A percentile compares a stretch with the other conserved stretches of the same genome.
These are phyloP conservation scores for Adoxophyes honmai DNA, from an alignment of 1,140 invertebrate species.

Conservation along the genomic window DNA sequence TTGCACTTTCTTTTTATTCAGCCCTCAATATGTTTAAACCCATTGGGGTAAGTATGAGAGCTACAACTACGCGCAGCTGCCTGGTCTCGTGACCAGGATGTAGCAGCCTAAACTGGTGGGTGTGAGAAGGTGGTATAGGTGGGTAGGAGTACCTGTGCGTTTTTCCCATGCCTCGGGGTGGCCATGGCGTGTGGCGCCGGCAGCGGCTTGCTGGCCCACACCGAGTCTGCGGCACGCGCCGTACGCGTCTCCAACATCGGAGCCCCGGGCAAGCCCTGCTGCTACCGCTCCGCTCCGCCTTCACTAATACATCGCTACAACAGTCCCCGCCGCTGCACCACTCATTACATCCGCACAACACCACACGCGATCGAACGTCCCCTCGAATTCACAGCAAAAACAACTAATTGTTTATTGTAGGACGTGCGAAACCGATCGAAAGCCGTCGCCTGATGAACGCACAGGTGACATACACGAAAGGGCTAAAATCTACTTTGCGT, in stretches of 20 bases:
- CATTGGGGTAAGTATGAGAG: too few relatives aligned
- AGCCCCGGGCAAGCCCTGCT: constrained; percentile 44
- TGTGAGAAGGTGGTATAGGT: background rate
- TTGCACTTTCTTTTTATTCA: too few relatives aligned
- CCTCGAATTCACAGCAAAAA: constrained; percentile 30
- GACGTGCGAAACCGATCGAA: constrained; percentile 66
- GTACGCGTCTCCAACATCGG: constrained; percentile 78
- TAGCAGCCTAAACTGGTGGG: background rate
- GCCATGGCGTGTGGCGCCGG: constrained; percentile 77
- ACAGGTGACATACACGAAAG: constrained; percentile 25
- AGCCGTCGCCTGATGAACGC: constrained; percentile 46
- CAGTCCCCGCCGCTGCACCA: constrained; percentile 39
- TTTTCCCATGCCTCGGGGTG: constrained; percentile 73
- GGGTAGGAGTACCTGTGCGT: constrained; percentile 52
- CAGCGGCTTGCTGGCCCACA: constrained; percentile 75
- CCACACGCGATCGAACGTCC: constrained; percentile 26
- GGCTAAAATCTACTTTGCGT: background rate
- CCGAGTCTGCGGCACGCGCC: constrained; percentile 71
- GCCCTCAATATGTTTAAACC: too few relatives aligned
- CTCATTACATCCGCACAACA: constrained; percentile 44
- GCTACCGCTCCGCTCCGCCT: constrained; percentile 32
- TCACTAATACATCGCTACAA: constrained; percentile 55
- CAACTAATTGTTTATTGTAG: constrained; percentile 53
- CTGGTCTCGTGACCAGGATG: too few relatives aligned
- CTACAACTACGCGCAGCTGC: too few relatives aligned